These are phyloP conservation scores for Cyanocitta stelleri DNA, from an alignment of 2,113 vertebrate species.

Conservation along the genomic window DNA sequence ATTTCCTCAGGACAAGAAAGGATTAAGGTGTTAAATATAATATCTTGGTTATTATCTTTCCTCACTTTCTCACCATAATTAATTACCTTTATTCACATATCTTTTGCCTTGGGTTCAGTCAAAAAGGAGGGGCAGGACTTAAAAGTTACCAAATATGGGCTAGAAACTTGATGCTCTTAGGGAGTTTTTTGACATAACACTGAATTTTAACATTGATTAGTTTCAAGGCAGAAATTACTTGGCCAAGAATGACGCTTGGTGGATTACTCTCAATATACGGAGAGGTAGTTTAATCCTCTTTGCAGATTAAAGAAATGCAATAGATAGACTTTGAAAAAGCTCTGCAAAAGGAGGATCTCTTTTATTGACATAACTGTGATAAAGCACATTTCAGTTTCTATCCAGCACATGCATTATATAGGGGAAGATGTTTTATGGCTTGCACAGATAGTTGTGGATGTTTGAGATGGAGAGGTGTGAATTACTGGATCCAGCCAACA, in stretches of 20 bases:
- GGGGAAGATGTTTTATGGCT: neutral
- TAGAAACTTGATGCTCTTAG: neutral
- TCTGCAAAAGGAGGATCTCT: neutral
- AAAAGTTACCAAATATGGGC: neutral
- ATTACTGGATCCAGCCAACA: neutral
- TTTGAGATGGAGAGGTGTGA: neutral
- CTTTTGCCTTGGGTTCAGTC: neutral
- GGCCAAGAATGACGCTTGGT: neutral
- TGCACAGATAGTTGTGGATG: neutral
- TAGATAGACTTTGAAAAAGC: neutral
- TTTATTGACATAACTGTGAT: neutral
- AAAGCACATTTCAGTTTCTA: neutral
- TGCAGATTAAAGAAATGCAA: neutral
- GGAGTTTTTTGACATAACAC: neutral
- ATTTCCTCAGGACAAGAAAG: neutral
- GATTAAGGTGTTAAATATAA: neutral
- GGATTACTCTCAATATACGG: neutral
- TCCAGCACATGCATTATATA: neutral
- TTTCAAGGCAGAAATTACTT: neutral
- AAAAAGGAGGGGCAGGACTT: neutral
- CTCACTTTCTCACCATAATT: neutral
- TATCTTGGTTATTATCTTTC: neutral
- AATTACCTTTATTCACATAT: neutral
- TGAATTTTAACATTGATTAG: neutral
- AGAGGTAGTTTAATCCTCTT: neutral